Base-by-base conservation (phyloP, 2,888 invertebrate genomes). In the Pherbina coryleti region DNA sequence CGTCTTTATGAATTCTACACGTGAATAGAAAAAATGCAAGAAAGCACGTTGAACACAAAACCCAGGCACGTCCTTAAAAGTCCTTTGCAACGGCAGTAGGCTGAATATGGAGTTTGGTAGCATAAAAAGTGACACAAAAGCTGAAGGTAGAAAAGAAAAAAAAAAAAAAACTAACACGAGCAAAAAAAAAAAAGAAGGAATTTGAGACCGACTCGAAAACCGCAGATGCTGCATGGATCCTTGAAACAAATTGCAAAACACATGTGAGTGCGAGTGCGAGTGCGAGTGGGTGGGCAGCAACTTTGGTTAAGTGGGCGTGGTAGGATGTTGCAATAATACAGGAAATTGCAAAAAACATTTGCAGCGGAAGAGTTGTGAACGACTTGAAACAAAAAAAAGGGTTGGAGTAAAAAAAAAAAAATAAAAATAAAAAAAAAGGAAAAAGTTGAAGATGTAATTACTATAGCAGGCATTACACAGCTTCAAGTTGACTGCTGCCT, bases 371-470 rank as follows among this genome's bases (percentile, higher is more conserved):
- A 75, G 75, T 75, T 67, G 75, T 55, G 34, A 74, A 67, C 57
- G 75, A 67, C 75, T 75, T 75, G 66, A 66, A 67, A 67, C 75
- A 75, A 75, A 66, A 75, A 66, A 74, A 62, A 25, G 37, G 37
- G 19, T 55, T 44, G 55, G 53, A 72, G 66, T 44, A 9, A 64
- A 19, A 25, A 3, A 51, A 11, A 75, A 72, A 60, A 37, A 69
- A 78, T 34, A 55, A 62, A 62, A n/a, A n/a, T n/a, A n/a, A 57
- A 71, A 64, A 72, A 22, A 66, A 72, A 78, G 75, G 76, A 70
- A 71, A 78, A 69, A 71, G 75, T 69, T 78, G 79, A 78, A 79
- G 74, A 79, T 78, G 74, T 78, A 79, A 79, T 78, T 78, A 76
- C 78, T 66, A 71, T 51, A 78, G 71, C 78, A 53, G 69, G 19